Evolutionary conservation across 2,113 vertebrate genomes (phyloP).

Genomic region (Ailuropoda melanoleuca): DNA sequence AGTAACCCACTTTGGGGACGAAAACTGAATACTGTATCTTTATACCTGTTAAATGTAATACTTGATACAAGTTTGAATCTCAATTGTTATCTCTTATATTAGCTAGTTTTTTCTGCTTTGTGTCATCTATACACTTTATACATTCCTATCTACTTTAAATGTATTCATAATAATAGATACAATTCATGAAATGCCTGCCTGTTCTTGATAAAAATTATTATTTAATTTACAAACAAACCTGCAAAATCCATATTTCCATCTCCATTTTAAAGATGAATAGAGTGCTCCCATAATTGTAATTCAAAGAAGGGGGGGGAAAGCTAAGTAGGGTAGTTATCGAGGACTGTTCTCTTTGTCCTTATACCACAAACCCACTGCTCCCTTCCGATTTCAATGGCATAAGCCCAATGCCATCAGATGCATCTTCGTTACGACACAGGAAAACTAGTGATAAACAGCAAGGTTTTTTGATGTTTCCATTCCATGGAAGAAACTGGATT

Average conservation of each 20-base stretch:
- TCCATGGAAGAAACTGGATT: not conserved
- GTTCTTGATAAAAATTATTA: not conserved
- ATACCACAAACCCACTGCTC: not conserved
- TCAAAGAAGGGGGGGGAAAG: not conserved
- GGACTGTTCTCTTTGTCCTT: not conserved
- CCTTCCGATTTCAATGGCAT: not conserved
- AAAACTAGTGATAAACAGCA: not conserved
- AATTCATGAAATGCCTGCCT: not conserved
- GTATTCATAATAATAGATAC: not conserved
- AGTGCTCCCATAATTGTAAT: not conserved
- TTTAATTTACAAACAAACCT: not conserved
- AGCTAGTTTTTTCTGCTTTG: not conserved
- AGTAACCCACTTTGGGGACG: not conserved
- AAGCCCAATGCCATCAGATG: not conserved
- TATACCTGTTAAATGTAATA: not conserved
- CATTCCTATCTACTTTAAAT: not conserved
- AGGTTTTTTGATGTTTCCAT: not conserved
- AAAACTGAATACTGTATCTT: not conserved
- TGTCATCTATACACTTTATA: not conserved
- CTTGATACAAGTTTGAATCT: not conserved
- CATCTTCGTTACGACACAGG: not conserved
- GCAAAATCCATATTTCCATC: not conserved
- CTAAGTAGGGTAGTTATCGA: not conserved
- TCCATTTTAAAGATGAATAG: not conserved
- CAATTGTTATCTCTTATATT: not conserved